Conservation (phyloP, 2,797 vertebrate genomes). For the Paratrypauchen microcephalus region DNA sequence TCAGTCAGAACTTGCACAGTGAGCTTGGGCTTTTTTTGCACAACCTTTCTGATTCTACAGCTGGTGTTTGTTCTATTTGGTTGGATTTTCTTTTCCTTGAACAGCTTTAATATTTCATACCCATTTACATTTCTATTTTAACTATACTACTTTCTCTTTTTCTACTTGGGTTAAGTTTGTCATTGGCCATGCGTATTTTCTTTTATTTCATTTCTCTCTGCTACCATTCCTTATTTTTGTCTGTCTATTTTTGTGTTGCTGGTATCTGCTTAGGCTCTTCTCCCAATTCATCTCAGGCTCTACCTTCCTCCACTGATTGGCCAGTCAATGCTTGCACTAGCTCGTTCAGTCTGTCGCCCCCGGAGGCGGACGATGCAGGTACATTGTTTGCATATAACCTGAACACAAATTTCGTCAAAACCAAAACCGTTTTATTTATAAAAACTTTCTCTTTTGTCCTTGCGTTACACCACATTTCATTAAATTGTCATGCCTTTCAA, state of each 20-base stretch:
- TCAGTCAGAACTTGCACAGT: not conserved
- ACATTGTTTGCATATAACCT: constrained; percentile 55
- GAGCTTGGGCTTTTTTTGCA: not conserved
- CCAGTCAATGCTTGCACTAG: constrained; percentile 88
- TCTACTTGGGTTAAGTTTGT: constrained; percentile 44
- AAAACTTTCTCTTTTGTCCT: constrained; percentile 20
- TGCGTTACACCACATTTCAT: constrained; percentile 25
- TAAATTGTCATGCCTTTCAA: not conserved
- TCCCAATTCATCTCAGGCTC: constrained; percentile 88
- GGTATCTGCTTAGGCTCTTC: constrained; percentile 73
- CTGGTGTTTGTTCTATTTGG: constrained; percentile 27
- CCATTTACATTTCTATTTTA: constrained; percentile 32
- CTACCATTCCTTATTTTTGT: constrained; percentile 59
- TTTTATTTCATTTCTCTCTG: constrained; percentile 65
- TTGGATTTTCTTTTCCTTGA: constrained; percentile 49
- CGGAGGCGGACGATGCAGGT: constrained; percentile 85
- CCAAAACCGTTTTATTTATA: constrained; percentile 22
- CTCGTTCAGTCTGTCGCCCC: constrained; percentile 87
- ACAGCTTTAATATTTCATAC: constrained; percentile 27
- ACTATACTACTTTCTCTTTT: constrained; percentile 25
- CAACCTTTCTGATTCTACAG: constrained; percentile 5
- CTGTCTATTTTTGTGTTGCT: constrained; percentile 58
- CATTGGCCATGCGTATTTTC: constrained; percentile 51
- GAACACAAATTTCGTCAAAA: constrained; percentile 40
- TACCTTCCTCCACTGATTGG: constrained; percentile 91